Evolutionary conservation across 2,888 invertebrate genomes (phyloP), one percentile per base, ranked within the genome.

Genomic region (Tolmerus cingulatus): DNA sequence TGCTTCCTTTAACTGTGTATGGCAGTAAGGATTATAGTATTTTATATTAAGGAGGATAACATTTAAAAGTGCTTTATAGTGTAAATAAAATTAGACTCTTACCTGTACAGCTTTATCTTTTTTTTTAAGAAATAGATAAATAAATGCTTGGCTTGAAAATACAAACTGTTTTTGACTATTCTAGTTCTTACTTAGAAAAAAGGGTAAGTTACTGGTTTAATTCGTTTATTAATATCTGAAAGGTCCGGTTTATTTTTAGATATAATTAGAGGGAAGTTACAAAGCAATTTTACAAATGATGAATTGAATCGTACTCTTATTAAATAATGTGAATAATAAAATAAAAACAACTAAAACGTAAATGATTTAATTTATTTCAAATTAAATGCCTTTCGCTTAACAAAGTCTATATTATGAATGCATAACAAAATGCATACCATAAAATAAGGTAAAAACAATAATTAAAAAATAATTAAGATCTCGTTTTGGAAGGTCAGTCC

Each of bases 381-480:
- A 66, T 66, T 66, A 66, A 66, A 66, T 66, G 66, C 66, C 27
- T 66, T 66, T 66, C 27, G 27, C 66, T 66, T 66, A 66, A 66
- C 66, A 66, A n/a, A 66, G 0, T 66, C 66, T 66, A 66, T 3
- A 66, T 66, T 66, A 66, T 23, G 19, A 66, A 66, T 66, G 66
- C 66, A 66, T 78, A 78, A 43, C 43, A 78, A 78, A 78, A 78
- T 23, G 78, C 78, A 78, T 37, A 40, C 23, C 43, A 46, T 51
- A 66, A 51, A 86, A 55, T 23, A 43, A 76, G 27, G 46, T 76
- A 86, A 86, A 23, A 43, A 86, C n/a, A 34, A 74, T 66, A 85
- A 85, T 37, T 30, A 74, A 74, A 85, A 74, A 74, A 40, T 66
- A 66, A 74, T 27, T 66, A 66, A 66, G 12, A 23, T 66, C 66